A percentile compares a stretch with the other conserved stretches of the same genome.
Evolutionary conservation across 1,140 invertebrate genomes (phyloP).

Genomic region (Drosophila obscura): DNA sequence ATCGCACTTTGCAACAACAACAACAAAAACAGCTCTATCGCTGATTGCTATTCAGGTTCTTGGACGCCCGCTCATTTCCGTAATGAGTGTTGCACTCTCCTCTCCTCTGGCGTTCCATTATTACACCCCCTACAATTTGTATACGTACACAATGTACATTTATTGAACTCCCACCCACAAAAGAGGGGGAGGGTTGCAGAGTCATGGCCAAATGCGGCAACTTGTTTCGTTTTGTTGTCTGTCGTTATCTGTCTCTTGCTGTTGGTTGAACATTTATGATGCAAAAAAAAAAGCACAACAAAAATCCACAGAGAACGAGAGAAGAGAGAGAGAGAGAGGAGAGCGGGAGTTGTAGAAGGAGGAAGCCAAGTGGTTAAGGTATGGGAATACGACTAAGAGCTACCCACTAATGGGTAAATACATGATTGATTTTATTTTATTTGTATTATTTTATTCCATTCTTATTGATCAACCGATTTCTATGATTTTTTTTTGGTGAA

Average conservation of each 20-base stretch:
- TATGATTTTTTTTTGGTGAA: too few species aligned
- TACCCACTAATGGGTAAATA: background rate
- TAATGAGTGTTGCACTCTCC: constrained; percentile 49
- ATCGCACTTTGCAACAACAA: constrained; percentile 4
- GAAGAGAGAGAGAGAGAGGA: background rate
- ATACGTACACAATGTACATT: constrained; percentile 29
- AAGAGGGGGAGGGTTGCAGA: background rate
- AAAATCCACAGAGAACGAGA: background rate
- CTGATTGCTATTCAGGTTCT: constrained; percentile 16
- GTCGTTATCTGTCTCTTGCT: constrained; percentile 22
- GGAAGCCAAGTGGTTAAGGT: too few species aligned
- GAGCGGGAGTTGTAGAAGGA: too few species aligned
- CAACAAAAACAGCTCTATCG: background rate
- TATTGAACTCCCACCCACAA: constrained; percentile 20
- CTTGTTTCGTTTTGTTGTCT: constrained; percentile 41
- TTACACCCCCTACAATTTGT: constrained; percentile 42
- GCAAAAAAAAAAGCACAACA: constrained; percentile 21
- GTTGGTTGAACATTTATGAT: constrained; percentile 48
- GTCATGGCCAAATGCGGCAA: constrained; percentile 62
- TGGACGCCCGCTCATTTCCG: constrained; percentile 40
- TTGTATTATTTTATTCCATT: too few species aligned
- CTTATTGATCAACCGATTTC: too few species aligned
- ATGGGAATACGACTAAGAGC: background rate
- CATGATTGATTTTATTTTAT: too few species aligned
- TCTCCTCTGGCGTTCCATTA: background rate